Conservation (phyloP, 2,797 vertebrate species). For the Percopsis omiscomaycus region DNA sequence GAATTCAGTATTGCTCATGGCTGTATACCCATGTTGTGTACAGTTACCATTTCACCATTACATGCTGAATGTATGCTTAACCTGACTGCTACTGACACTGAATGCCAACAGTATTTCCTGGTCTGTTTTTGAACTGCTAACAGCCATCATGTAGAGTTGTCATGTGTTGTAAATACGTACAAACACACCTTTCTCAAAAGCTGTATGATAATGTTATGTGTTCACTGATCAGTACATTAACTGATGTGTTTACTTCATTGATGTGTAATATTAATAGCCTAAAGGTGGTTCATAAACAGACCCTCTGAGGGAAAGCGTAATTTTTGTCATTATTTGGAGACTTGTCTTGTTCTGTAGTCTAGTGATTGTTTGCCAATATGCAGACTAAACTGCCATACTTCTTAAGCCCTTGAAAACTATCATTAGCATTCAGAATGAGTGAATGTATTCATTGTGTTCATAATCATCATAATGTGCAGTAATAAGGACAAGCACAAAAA, state of each 20-base stretch:
- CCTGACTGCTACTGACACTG: conserved; percentile 31
- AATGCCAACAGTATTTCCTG: conserved; percentile 42
- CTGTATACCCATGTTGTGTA: conserved; percentile 58
- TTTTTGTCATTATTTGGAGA: conserved; percentile 20
- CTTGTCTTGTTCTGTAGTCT: conserved; percentile 36
- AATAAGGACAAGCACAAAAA: conserved; percentile 76
- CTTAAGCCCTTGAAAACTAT: conserved; percentile 52
- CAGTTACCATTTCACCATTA: conserved; percentile 54
- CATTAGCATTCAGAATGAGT: conserved; percentile 47
- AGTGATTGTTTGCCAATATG: conserved; percentile 45
- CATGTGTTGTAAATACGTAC: conserved; percentile 60
- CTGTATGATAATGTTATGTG: conserved; percentile 47
- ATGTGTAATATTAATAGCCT: conserved; percentile 42
- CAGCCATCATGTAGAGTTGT: conserved; percentile 9
- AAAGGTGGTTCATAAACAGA: conserved; percentile 56
- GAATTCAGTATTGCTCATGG: conserved; percentile 35
- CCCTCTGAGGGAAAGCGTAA: conserved; percentile 45
- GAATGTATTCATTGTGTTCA: conserved; percentile 58
- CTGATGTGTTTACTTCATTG: conserved; percentile 41
- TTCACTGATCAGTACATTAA: conserved; percentile 40
- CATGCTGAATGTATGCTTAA: conserved; percentile 56
- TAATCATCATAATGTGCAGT: conserved; percentile 61
- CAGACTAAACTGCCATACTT: conserved; percentile 64
- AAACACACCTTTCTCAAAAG: conserved; percentile 39
- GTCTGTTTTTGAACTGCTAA: conserved; percentile 54